Base-by-base conservation (phyloP, 2,888 invertebrate species). In the Lottia gigantea region DNA sequence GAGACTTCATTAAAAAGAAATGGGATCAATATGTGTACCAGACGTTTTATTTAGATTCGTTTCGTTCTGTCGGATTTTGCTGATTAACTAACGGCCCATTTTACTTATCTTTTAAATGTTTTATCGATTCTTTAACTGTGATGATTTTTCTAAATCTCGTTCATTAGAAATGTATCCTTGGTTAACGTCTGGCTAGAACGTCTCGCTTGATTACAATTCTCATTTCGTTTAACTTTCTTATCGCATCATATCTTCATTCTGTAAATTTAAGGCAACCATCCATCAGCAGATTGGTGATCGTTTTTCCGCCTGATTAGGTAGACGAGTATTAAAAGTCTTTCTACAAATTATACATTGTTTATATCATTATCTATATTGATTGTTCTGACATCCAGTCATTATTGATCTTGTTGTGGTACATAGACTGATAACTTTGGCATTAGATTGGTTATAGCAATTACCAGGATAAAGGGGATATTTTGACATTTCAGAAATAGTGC, bases 121-220 rank as follows among this genome's bases (percentile, higher is more conserved):
- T 23, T 55, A 55, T 55, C 23, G 55, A 55, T 55, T 55, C 55
- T 55, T 23, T 23, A 19, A 55, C 23, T 23, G 23, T 23, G 55
- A 23, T 19, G 23, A 55, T 55, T 55, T 55, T 55, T 19, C 55
- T 14, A 6, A 55, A 55, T 55, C 55, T 23, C 55, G 55, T 19
- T 55, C 55, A 55, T 55, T 55, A 55, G 55, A 55, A 55, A 19
- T 55, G 15, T 23, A 55, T 19, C 55, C 11, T 12, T 23, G 23
- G 23, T 55, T 55, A 55, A 55, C 55, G 23, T 19, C 19, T 55
- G 23, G 55, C 19, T 55, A 11, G 55, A 55, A 55, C 19, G 55
- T 23, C 23, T 19, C 55, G 55, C 55, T 55, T 55, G 55, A 55
- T 55, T 55, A 55, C 55, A 55, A 55, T 23, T 55, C 23, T 55